phyloP scores from a whole-genome alignment of 2,888 invertebrate genomes.

The Oxyteleia sp. region DNA sequence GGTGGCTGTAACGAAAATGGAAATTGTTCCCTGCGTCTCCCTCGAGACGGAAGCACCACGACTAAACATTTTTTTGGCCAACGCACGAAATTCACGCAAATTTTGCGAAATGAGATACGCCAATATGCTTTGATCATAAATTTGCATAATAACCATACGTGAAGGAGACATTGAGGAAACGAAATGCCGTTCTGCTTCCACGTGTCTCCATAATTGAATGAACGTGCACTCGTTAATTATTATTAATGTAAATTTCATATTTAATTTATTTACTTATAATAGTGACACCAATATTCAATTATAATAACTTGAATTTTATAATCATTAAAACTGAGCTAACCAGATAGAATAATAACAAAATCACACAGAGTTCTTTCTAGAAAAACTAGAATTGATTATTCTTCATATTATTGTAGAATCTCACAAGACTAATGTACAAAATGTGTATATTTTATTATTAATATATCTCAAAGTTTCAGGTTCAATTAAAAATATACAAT shows the following conservation, averaged over 20 bases:
- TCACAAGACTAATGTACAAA: too few relatives aligned
- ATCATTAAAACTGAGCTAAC: too few relatives aligned
- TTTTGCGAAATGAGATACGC: conserved; percentile 53
- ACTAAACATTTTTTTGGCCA: conserved; percentile 58
- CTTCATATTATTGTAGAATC: too few relatives aligned
- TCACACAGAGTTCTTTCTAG: too few relatives aligned
- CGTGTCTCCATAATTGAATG: conserved; percentile 6
- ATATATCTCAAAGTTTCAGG: too few relatives aligned
- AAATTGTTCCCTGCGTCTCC: conserved; percentile 58
- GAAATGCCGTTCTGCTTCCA: conserved; percentile 6
- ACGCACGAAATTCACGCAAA: conserved; percentile 46
- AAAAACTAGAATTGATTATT: too few relatives aligned
- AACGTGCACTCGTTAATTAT: neutral
- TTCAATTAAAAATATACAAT: too few relatives aligned
- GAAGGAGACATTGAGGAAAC: neutral
- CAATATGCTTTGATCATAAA: conserved; percentile 54
- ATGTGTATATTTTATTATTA: too few relatives aligned
- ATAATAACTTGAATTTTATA: too few relatives aligned
- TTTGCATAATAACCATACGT: conserved; percentile 41
- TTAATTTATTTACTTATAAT: too few relatives aligned
- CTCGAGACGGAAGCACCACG: conserved; percentile 38
- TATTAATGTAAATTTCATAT: conserved; percentile 31
- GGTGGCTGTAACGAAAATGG: conserved; percentile 66
- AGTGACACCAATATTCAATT: too few relatives aligned
- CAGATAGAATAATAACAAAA: too few relatives aligned